A percentile compares a stretch with the other conserved stretches of the same genome.
Evolutionary conservation across 1,140 invertebrate genomes (phyloP).

Genomic region (Hestina assimilis): DNA sequence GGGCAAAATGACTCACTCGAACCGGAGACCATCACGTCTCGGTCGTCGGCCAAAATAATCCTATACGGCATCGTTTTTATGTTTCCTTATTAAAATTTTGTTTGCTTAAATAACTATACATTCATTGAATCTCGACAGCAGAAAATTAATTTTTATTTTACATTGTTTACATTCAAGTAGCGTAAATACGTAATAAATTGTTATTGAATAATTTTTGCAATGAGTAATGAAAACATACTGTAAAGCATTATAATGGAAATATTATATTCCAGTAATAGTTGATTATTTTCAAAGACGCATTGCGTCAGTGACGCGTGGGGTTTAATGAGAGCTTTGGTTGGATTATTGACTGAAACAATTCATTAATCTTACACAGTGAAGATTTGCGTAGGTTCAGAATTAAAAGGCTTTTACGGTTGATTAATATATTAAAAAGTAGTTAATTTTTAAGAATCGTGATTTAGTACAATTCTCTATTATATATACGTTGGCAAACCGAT

Average conservation of each 20-base stretch:
- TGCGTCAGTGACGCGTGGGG: conserved; percentile 29
- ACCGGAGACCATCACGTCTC: neutral
- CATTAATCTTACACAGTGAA: conserved; percentile 20
- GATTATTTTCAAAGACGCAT: conserved; percentile 26
- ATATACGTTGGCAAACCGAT: no score
- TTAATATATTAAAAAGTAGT: no score
- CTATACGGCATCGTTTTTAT: conserved; percentile 7
- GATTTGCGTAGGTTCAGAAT: neutral
- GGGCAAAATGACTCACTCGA: conserved; percentile 28
- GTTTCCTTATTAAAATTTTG: neutral
- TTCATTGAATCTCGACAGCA: no score
- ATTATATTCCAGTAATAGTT: conserved; percentile 6
- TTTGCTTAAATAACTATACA: no score
- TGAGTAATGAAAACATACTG: no score
- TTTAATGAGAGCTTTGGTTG: conserved; percentile 22
- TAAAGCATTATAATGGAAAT: neutral
- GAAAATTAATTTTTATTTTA: no score
- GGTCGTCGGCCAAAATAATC: conserved; percentile 19
- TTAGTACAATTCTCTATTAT: no score
- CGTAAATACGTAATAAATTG: no score
- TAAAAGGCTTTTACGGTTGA: no score
- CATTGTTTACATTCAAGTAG: no score
- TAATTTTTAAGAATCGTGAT: no score
- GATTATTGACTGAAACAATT: conserved; percentile 19
- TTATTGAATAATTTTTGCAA: no score